Evolutionary conservation across 2,888 invertebrate genomes (phyloP), one percentile per base, ranked within the genome.

Genomic region (Andricus curvator): DNA sequence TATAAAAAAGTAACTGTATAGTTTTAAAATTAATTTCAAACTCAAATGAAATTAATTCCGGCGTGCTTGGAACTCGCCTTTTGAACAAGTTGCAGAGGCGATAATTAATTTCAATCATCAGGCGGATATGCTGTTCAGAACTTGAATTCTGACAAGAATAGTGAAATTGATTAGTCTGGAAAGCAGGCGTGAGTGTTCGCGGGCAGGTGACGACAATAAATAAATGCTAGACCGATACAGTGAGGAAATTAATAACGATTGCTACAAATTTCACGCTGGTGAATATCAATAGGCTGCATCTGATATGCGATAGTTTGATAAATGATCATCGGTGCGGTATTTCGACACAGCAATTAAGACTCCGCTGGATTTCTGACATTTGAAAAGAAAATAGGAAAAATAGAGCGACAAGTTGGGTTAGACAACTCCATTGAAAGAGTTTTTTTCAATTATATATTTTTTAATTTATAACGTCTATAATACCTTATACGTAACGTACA

Each of bases 201-300:
- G 51, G 15, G 25, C 70, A 74, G 74, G 74, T 74, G 74, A 74
- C 74, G 74, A 74, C 56, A 74, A 74, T 74, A 74, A 74, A 41
- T 70, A 74, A 74, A 74, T 33, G 51, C 25, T 74, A 51, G 22
- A 74, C 51, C 33, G 29, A 33, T 74, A 68, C 22, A n/a, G 20
- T 51, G 74, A 74, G 33, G 51, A 74, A 74, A 74, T 74, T 74
- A 74, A 74, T 74, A 74, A 74, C 33, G 74, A 74, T 29, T 56
- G 74, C 51, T 74, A 74, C 51, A n/a, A 56, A 70, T 70, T 48
- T 70, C 68, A 70, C 44, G 68, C 68, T 70, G 2, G 48, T 70
- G 48, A 68, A 48, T 70, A 70, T 70, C 70, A 70, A 70, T 70
- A 70, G 70, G 25, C 20, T 44, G 48, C 25, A 70, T 70, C 17